Evolutionary conservation across 2,888 invertebrate species (phyloP).

Genomic region (Diabrotica balteata): DNA sequence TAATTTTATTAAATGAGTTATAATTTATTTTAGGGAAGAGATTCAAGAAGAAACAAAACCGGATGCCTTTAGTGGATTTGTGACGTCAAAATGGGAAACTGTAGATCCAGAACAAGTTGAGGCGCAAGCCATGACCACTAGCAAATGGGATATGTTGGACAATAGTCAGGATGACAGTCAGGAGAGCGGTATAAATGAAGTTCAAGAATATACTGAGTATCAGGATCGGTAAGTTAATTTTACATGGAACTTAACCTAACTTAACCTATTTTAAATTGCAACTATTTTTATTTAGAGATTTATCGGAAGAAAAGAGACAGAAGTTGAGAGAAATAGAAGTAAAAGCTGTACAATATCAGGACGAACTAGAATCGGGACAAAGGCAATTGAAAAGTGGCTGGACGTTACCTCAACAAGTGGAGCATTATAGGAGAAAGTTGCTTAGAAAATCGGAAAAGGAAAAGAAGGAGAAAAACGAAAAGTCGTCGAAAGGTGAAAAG

Average conservation of each 20-base stretch:
- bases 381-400: constrained; percentile 76
- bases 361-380: constrained; percentile 90
- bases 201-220: constrained; percentile 57
- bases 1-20: not conserved
- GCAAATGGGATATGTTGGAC: constrained; percentile 86
- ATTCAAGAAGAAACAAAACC: constrained; percentile 48
- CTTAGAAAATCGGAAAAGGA: constrained; percentile 72
- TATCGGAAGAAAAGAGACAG: constrained; percentile 74
- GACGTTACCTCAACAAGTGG: constrained; percentile 82
- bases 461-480: constrained; percentile 54
- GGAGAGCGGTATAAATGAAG: constrained; percentile 56
- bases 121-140: constrained; percentile 84
- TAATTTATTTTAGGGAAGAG: constrained; percentile 48
- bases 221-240: constrained; percentile 53
- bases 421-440: constrained; percentile 88
- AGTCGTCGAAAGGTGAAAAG: constrained; percentile 50
- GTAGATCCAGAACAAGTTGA: constrained; percentile 87
- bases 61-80: constrained; percentile 72
- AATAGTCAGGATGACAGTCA: constrained; percentile 57
- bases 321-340: constrained; percentile 92
- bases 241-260: not conserved
- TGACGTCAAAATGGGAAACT: constrained; percentile 96
- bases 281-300: constrained; percentile 59
- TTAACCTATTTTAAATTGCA: not conserved
- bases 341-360: constrained; percentile 93